A percentile compares a stretch with the other conserved stretches of the same genome.
Evolutionary conservation across 1,140 invertebrate genomes (phyloP).

Genomic region (Mylabris phalerata): DNA sequence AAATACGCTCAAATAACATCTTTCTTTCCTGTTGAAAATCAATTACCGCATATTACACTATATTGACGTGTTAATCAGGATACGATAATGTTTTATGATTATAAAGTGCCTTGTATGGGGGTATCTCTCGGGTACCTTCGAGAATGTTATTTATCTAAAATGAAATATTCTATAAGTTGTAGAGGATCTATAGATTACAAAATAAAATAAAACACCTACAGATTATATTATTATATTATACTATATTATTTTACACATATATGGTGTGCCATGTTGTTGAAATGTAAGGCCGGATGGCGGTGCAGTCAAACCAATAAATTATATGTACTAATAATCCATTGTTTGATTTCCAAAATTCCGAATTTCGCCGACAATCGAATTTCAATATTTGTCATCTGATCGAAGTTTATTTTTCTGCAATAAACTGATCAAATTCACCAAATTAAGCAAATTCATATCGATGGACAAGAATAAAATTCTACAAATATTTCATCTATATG

Average conservation of each 20-base stretch:
- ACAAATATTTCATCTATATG: no score
- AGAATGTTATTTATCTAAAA: slow-evolving; percentile 28
- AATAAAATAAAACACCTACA: slow-evolving; percentile 23
- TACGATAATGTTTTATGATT: no score
- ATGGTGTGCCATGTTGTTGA: slow-evolving; percentile 43
- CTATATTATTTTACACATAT: slow-evolving; percentile 39
- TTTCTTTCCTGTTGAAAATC: no score
- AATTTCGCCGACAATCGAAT: no score
- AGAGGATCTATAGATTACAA: slow-evolving; percentile 24
- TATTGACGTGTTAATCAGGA: no score
- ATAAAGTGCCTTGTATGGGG: slow-evolving; percentile 28
- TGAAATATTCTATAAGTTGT: background rate
- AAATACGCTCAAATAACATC: no score
- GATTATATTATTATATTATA: slow-evolving; percentile 28
- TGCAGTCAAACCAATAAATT: slow-evolving; percentile 38
- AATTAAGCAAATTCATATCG: no score
- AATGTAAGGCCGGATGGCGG: slow-evolving; percentile 33
- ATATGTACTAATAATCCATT: slow-evolving; percentile 27
- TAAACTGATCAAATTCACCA: no score
- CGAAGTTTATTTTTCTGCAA: no score
- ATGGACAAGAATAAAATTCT: no score
- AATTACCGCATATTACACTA: no score
- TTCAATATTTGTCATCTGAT: no score
- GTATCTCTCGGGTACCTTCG: slow-evolving; percentile 7
- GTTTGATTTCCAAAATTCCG: background rate